These are phyloP conservation scores for Gymnodraco acuticeps DNA, from an alignment of 2,797 vertebrate species.

Conservation along the genomic window DNA sequence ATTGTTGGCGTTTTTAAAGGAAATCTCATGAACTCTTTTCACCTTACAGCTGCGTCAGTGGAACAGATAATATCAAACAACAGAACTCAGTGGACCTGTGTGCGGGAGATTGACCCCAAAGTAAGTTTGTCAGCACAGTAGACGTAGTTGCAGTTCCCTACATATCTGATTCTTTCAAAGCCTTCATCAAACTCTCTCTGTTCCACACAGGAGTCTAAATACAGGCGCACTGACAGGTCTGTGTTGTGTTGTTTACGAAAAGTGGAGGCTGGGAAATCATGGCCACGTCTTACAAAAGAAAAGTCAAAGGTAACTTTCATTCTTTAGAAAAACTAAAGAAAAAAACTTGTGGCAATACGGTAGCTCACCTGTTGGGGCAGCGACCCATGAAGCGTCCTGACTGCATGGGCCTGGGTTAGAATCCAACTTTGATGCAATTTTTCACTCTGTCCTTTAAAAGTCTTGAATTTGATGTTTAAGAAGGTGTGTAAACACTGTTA, in stretches of 20 bases:
- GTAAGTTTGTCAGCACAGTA: constrained; percentile 68
- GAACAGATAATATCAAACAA: constrained; percentile 81
- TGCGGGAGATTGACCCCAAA: constrained; percentile 82
- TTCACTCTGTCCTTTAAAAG: too few species aligned
- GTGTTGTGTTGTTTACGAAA: constrained; percentile 98
- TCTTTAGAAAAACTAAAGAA: background rate
- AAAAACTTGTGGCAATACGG: background rate
- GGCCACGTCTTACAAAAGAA: constrained; percentile 97
- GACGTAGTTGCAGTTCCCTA: background rate
- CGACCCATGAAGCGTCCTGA: too few species aligned
- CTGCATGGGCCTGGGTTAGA: too few species aligned
- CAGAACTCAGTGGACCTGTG: constrained; percentile 84
- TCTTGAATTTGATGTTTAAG: too few species aligned
- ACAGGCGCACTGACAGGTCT: constrained; percentile 97
- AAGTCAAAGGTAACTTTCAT: constrained; percentile 89
- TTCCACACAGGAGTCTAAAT: constrained; percentile 90
- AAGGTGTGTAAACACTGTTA: too few species aligned
- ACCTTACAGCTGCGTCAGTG: constrained; percentile 80
- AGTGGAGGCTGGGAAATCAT: constrained; percentile 92
- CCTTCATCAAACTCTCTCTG: constrained; percentile 6
- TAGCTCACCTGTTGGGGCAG: too few species aligned
- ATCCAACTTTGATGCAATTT: too few species aligned
- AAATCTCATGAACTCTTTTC: background rate
- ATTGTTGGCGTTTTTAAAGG: background rate
- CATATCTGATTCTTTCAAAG: background rate